Conservation (phyloP, 1,140 invertebrate species). For the Oryctes rhinoceros region DNA sequence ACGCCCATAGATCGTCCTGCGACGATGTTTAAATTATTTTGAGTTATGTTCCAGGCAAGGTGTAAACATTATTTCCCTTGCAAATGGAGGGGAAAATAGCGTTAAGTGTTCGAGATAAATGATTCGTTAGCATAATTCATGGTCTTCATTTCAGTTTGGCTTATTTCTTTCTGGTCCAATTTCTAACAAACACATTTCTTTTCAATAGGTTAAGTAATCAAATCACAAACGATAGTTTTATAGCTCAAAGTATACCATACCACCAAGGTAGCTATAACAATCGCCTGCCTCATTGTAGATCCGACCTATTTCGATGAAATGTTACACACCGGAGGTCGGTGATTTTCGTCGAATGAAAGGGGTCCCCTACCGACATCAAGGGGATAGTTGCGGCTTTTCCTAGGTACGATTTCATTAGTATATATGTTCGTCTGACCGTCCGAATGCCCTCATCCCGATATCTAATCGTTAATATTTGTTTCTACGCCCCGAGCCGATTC, state of each 20-base stretch:
- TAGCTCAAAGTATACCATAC: no score
- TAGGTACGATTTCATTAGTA: slow-evolving; percentile 28
- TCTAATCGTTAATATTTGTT: slow-evolving; percentile 33
- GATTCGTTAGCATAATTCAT: slow-evolving; percentile 13
- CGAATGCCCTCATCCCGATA: slow-evolving; percentile 24
- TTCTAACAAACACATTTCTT: no score
- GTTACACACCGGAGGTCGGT: neutral
- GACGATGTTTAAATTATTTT: slow-evolving; percentile 15
- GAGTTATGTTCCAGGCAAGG: neutral
- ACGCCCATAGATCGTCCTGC: neutral
- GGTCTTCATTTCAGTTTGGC: neutral
- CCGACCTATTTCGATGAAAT: slow-evolving; percentile 1
- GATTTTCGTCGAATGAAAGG: slow-evolving; percentile 8
- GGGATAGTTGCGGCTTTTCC: slow-evolving; percentile 25
- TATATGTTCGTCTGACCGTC: slow-evolving; percentile 17
- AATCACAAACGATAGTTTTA: no score
- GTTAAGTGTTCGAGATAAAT: slow-evolving; percentile 9
- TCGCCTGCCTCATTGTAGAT: neutral
- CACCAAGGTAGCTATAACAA: neutral
- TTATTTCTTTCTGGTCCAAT: neutral
- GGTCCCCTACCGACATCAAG: slow-evolving; percentile 8
- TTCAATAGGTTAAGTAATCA: no score
- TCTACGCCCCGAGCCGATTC: neutral
- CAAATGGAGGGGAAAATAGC: neutral
- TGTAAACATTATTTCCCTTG: slow-evolving; percentile 6